These are phyloP conservation scores for Clusia tigrina DNA, from an alignment of 2,888 invertebrate genomes.

Conservation along the genomic window DNA sequence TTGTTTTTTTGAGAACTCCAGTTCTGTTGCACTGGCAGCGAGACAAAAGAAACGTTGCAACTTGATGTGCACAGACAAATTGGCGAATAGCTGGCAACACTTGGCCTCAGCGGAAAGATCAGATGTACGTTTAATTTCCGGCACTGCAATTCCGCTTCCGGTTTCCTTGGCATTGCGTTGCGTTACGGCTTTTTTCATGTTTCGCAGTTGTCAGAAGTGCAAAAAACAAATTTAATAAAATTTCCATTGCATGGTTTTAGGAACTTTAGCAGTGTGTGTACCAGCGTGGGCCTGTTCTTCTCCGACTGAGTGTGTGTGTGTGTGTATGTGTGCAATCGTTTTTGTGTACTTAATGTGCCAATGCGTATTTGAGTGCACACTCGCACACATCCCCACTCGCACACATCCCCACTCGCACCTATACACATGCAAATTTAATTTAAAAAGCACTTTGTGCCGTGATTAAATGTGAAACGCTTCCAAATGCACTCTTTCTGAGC, in stretches of 20 bases:
- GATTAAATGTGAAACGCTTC: slow-evolving; percentile 59
- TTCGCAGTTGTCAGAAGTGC: background rate
- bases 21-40: background rate
- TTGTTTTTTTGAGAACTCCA: slow-evolving; percentile 4
- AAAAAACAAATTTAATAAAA: background rate
- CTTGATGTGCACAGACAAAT: background rate
- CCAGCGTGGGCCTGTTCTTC: background rate
- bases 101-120: slow-evolving; percentile 19
- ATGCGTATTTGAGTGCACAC: background rate
- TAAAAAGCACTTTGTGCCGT: slow-evolving; percentile 47
- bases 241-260: slow-evolving; percentile 5
- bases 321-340: background rate
- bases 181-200: background rate
- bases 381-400: slow-evolving; percentile 18
- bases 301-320: background rate
- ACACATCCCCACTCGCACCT: slow-evolving; percentile 19
- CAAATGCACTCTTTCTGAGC: background rate
- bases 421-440: slow-evolving; percentile 44
- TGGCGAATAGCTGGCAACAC: background rate
- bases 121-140: slow-evolving; percentile 23
- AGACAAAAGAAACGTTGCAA: background rate
- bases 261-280: background rate
- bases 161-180: background rate
- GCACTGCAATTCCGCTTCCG: slow-evolving; percentile 11
- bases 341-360: background rate